Conservation (phyloP, 2,888 invertebrate genomes). For the Cryptosula pallasiana region DNA sequence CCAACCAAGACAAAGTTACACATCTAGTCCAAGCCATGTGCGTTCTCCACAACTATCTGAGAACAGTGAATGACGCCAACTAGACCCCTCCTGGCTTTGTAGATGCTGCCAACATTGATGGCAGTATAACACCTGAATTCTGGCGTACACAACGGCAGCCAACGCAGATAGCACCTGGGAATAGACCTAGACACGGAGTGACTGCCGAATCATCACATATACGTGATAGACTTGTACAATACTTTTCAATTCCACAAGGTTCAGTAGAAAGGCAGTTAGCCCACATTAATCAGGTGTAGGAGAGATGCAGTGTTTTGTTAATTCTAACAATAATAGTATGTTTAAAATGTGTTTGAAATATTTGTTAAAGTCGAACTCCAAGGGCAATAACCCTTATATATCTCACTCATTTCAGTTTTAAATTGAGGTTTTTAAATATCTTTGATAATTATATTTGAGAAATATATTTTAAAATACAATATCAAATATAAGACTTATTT, state of each 20-base stretch:
- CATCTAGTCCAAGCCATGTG: neutral
- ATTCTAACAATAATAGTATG: no score
- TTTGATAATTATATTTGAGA: no score
- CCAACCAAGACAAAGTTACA: neutral
- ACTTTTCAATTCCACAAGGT: neutral
- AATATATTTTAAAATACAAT: no score
- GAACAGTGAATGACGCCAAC: neutral
- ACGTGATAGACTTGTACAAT: neutral
- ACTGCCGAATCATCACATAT: neutral
- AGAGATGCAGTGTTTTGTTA: no score
- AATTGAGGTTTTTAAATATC: no score
- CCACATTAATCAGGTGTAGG: neutral
- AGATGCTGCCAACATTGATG: neutral
- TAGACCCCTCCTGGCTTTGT: neutral
- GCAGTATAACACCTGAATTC: neutral
- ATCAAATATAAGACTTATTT: no score
- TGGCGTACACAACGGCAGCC: neutral
- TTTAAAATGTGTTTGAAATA: no score
- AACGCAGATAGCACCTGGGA: neutral
- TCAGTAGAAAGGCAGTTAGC: neutral
- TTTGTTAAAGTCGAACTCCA: no score
- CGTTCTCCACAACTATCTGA: constrained; percentile 1
- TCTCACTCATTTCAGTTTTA: no score
- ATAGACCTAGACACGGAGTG: neutral
- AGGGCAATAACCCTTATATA: no score